phyloP scores from a whole-genome alignment of 2,113 vertebrate genomes.

The Euleptes europaea region DNA sequence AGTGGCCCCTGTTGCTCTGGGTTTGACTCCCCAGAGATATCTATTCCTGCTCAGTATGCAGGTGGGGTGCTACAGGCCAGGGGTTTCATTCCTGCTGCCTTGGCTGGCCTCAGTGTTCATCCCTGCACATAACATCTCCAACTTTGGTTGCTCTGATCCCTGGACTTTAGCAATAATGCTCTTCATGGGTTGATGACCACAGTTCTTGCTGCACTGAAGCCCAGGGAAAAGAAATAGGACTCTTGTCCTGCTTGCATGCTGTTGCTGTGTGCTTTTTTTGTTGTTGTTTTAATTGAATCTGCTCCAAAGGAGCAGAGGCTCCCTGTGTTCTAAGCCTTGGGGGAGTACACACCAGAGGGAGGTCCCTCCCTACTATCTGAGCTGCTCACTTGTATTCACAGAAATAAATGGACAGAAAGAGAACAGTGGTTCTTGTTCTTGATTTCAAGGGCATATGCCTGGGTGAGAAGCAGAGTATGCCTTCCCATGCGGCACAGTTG shows the following conservation, averaged over 20 bases:
- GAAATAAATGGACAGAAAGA: conserved; percentile 72
- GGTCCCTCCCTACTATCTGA: neutral
- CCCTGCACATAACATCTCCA: neutral
- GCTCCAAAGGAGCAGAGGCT: neutral
- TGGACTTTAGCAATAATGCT: conserved; percentile 32
- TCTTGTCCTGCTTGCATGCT: conserved; percentile 14
- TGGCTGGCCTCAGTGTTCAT: conserved; percentile 31
- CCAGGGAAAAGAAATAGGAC: conserved; percentile 26
- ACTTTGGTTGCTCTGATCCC: conserved; percentile 16
- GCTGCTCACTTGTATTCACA: conserved; percentile 62
- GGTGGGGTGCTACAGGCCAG: conserved; percentile 19
- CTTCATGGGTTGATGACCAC: conserved; percentile 23
- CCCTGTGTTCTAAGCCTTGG: conserved; percentile 13
- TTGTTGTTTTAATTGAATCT: conserved; percentile 13
- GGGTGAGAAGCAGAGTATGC: neutral
- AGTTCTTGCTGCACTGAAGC: conserved; percentile 21
- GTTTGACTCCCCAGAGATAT: conserved; percentile 17
- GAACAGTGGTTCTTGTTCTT: conserved; percentile 51
- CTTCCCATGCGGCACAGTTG: neutral
- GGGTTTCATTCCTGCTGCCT: conserved; percentile 5
- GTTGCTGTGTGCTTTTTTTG: conserved; percentile 25
- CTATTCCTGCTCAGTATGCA: conserved; percentile 26
- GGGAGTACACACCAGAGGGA: neutral
- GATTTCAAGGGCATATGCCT: conserved; percentile 23
- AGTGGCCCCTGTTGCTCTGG: neutral